Base-by-base conservation (phyloP, 2,888 invertebrate genomes). In the Yponomeuta plumbellus region DNA sequence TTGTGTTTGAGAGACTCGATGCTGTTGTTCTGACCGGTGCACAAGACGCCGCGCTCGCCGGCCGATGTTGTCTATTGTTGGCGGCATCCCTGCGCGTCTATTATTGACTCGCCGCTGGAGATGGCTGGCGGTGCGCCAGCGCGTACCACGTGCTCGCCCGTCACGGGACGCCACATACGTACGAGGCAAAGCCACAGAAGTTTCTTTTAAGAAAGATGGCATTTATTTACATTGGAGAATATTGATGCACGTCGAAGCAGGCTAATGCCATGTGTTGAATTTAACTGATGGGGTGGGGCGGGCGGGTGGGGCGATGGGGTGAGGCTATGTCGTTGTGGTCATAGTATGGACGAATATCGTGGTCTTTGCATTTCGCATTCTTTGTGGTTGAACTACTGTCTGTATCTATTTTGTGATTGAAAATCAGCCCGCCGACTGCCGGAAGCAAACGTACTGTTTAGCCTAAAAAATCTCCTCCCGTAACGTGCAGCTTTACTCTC, bases 71-170 rank as follows among this genome's bases (percentile, higher is more conserved):
- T 87, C 91, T 91, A 91, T 91, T 91, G 90, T 91, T 91, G 88
- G 91, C 89, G 86, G 90, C 87, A 87, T 86, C 88, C 81, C 87
- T 88, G 85, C 83, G 84, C 84, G 79, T 88, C 91, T 91, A 91
- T 91, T 90, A 91, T 91, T 91, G 91, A 91, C 89, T 89, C 91
- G 80, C 80, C 80, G 87, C 88, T 91, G 90, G 91, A 91, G 89
- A 89, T 88, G 80, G 84, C 88, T 91, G 91, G 91, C 90, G 71
- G 39, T 74, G 80, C 80, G 89, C 91, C 91, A 91, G 84, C 79
- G 78, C 77, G 78, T 75, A 85, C 91, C 91, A 90, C 90, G 91
- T 91, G 90, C 80, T 81, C 76, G 71, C 75, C 76, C 81, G 86
- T 90, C 91, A 91, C 87, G 88, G 81, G 88, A 85, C 84, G 77